These are phyloP conservation scores for Leptura quadrifasciata DNA, from an alignment of 2,888 invertebrate species.

Conservation along the genomic window DNA sequence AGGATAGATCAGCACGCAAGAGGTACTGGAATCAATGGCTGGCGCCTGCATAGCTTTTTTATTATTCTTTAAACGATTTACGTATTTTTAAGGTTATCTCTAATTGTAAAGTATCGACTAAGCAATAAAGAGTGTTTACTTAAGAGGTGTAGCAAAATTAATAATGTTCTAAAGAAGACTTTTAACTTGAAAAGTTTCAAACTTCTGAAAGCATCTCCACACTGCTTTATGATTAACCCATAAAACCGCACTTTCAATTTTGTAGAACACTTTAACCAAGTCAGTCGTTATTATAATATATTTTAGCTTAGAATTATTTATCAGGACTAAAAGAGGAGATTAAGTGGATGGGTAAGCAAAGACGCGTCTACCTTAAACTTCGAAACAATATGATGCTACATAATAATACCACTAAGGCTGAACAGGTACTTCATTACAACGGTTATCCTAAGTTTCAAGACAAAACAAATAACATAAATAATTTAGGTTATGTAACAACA, in stretches of 20 bases:
- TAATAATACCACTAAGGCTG: slow-evolving; percentile 6
- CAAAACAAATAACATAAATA: slow-evolving; percentile 12
- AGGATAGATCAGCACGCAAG: slow-evolving; percentile 72
- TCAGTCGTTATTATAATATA: slow-evolving; percentile 40
- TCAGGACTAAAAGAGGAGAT: slow-evolving; percentile 21
- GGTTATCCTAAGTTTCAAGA: slow-evolving; percentile 2
- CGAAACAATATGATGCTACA: slow-evolving; percentile 25
- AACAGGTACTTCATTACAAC: slow-evolving; percentile 15
- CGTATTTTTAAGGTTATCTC: neutral
- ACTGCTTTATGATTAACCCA: slow-evolving; percentile 61
- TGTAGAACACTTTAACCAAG: slow-evolving; percentile 50
- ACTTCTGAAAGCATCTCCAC: slow-evolving; percentile 48
- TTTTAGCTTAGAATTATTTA: slow-evolving; percentile 21
- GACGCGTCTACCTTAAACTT: slow-evolving; percentile 11
- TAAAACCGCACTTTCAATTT: slow-evolving; percentile 66
- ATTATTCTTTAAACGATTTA: neutral
- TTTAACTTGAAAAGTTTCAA: slow-evolving; percentile 33
- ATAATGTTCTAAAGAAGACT: slow-evolving; percentile 25
- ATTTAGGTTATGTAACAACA: slow-evolving; percentile 28
- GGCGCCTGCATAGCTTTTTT: slow-evolving; percentile 68
- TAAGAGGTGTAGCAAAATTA: slow-evolving; percentile 37
- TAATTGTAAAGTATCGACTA: slow-evolving; percentile 3
- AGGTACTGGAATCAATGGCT: slow-evolving; percentile 72
- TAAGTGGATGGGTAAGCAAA: slow-evolving; percentile 22
- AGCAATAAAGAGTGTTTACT: slow-evolving; percentile 22